A percentile compares a stretch with the other conserved stretches of the same genome.
These are phyloP conservation scores for Dusona sp. DNA, from an alignment of 2,888 invertebrate species.

Conservation along the genomic window DNA sequence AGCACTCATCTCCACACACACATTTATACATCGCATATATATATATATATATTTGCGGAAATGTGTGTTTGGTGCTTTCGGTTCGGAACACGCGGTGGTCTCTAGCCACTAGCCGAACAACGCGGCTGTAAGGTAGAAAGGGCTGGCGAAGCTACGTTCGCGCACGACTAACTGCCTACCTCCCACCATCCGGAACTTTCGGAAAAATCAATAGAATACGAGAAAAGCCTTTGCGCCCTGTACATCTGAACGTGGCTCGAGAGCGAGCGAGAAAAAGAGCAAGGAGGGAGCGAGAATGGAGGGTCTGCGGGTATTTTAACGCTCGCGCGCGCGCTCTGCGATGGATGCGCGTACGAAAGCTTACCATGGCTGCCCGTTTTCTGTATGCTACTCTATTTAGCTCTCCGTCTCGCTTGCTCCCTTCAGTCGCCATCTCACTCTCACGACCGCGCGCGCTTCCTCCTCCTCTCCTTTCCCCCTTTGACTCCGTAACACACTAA, in stretches of 20 bases:
- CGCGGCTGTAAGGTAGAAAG: constrained; percentile 60
- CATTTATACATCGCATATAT: not conserved
- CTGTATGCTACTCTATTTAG: constrained; percentile 47
- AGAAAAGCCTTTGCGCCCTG: constrained; percentile 82
- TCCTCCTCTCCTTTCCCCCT: not conserved
- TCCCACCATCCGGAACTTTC: constrained; percentile 85
- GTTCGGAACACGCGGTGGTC: constrained; percentile 63
- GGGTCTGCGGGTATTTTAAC: constrained; percentile 67
- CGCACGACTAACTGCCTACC: constrained; percentile 78
- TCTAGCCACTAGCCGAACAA: constrained; percentile 65
- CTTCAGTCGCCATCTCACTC: constrained; percentile 56
- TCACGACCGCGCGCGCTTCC: constrained; percentile 1
- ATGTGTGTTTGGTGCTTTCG: constrained; percentile 63
- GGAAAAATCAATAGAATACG: constrained; percentile 89
- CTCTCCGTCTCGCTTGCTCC: constrained; percentile 58
- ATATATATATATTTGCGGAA: constrained; percentile 5
- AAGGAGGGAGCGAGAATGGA: constrained; percentile 72
- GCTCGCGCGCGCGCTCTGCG: constrained; percentile 44
- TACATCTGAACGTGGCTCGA: constrained; percentile 43
- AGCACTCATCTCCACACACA: constrained; percentile 62
- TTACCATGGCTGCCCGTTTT: constrained; percentile 54
- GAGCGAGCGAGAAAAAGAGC: not conserved
- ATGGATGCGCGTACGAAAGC: constrained; percentile 52
- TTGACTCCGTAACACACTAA: not conserved
- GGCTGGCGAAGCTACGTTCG: constrained; percentile 68